phyloP scores from a whole-genome alignment of 2,797 vertebrate species.

The Rhinophrynus dorsalis region DNA sequence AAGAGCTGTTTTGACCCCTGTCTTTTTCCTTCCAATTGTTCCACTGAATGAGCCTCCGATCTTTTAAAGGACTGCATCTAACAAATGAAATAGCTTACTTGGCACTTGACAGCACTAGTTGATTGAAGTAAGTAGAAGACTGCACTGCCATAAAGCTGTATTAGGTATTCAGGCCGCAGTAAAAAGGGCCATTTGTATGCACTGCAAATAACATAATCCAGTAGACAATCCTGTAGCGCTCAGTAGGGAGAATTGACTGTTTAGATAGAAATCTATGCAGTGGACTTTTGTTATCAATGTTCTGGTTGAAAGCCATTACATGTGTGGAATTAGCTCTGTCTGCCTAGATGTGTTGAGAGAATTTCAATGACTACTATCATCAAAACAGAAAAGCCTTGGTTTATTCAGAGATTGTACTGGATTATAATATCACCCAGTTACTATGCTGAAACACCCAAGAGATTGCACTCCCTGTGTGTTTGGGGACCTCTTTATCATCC shows the following conservation, averaged over 20 bases:
- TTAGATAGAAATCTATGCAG: neutral
- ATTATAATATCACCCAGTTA: neutral
- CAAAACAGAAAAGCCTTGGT: neutral
- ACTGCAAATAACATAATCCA: neutral
- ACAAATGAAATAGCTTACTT: too few relatives aligned
- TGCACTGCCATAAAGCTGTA: neutral
- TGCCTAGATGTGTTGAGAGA: neutral
- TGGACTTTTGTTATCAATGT: neutral
- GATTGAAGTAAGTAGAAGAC: neutral
- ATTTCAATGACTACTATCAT: conserved; percentile 17
- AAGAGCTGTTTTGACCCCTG: neutral
- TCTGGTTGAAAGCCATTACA: conserved; percentile 11
- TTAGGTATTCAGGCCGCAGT: neutral
- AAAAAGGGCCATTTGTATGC: conserved; percentile 11
- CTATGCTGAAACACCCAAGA: neutral
- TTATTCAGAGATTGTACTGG: neutral
- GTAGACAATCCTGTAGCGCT: neutral
- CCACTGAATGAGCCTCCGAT: neutral
- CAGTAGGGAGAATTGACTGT: neutral
- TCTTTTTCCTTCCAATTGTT: neutral
- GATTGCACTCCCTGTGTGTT: too few relatives aligned
- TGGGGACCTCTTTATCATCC: too few relatives aligned
- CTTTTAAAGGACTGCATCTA: too few relatives aligned
- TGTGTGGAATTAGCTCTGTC: neutral
- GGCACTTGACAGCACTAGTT: neutral